Conservation (phyloP, 2,797 vertebrate species). For the Hydrocynus forskahlii region DNA sequence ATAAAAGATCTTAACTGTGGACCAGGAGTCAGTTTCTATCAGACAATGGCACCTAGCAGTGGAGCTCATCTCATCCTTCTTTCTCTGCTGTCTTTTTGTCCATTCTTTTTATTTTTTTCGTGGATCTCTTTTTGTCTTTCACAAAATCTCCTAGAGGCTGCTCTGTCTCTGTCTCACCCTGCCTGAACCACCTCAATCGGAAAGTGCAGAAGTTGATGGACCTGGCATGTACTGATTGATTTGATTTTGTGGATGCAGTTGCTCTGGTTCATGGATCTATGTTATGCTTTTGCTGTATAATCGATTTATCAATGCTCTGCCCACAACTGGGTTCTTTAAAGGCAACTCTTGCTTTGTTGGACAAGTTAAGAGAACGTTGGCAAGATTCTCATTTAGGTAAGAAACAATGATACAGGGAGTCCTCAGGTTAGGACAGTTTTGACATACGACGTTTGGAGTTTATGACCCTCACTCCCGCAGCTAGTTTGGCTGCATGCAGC, state of each 20-base stretch:
- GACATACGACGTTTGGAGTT: too few species aligned
- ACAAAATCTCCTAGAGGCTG: not conserved
- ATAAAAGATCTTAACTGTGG: constrained; percentile 62
- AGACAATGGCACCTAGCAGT: constrained; percentile 50
- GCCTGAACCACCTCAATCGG: constrained; percentile 30
- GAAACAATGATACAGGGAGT: too few species aligned
- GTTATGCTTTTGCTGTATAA: not conserved
- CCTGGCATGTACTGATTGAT: constrained; percentile 3
- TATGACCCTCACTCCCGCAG: too few species aligned
- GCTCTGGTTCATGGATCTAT: not conserved
- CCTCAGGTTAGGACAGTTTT: too few species aligned
- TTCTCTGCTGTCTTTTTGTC: constrained; percentile 12
- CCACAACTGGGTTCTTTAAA: not conserved
- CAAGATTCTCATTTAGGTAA: not conserved
- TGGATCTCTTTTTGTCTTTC: not conserved
- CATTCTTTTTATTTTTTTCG: not conserved
- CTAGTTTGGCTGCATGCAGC: too few species aligned
- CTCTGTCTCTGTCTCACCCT: not conserved
- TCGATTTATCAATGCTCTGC: not conserved
- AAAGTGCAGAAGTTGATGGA: constrained; percentile 1
- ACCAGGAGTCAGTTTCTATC: constrained; percentile 68
- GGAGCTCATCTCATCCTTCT: constrained; percentile 50
- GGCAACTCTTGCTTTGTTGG: not conserved
- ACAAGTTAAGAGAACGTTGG: not conserved
- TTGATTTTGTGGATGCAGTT: not conserved